Conservation (phyloP, 2,888 invertebrate species). For the Xanthia togata region DNA sequence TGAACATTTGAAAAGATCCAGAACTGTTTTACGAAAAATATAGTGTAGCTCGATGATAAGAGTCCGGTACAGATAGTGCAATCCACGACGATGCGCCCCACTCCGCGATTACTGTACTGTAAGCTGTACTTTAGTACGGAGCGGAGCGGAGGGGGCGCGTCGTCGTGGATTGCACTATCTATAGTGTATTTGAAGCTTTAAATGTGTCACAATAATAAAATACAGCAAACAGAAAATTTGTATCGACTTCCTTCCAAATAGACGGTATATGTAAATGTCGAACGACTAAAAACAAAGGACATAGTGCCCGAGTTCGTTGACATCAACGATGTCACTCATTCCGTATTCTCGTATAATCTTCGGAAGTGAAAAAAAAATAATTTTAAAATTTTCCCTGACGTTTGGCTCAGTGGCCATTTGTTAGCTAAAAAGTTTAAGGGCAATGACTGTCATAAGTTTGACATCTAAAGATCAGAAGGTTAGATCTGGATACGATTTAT, state of each 20-base stretch:
- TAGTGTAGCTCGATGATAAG: background rate
- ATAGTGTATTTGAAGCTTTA: background rate
- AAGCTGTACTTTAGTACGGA: too few species aligned
- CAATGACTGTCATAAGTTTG: constrained; percentile 24
- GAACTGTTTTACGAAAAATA: background rate
- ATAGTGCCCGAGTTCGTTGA: constrained; percentile 55
- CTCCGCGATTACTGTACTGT: too few species aligned
- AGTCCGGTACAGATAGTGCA: too few species aligned
- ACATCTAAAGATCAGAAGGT: constrained; percentile 33
- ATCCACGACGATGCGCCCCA: too few species aligned
- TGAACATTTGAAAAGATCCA: background rate
- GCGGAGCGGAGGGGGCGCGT: too few species aligned
- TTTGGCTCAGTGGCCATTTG: constrained; percentile 46
- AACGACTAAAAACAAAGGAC: constrained; percentile 60
- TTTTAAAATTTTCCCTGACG: constrained; percentile 45
- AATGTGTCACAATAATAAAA: constrained; percentile 5
- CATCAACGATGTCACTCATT: constrained; percentile 51
- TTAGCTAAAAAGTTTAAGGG: constrained; percentile 34
- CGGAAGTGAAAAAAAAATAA: constrained; percentile 60
- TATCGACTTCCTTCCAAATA: constrained; percentile 28
- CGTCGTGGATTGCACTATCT: too few species aligned
- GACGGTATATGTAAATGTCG: constrained; percentile 43
- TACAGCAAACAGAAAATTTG: constrained; percentile 9
- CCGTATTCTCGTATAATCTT: constrained; percentile 59
- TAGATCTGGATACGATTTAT: background rate